Conservation (phyloP, 2,113 vertebrate species). For the Zapornia atra region DNA sequence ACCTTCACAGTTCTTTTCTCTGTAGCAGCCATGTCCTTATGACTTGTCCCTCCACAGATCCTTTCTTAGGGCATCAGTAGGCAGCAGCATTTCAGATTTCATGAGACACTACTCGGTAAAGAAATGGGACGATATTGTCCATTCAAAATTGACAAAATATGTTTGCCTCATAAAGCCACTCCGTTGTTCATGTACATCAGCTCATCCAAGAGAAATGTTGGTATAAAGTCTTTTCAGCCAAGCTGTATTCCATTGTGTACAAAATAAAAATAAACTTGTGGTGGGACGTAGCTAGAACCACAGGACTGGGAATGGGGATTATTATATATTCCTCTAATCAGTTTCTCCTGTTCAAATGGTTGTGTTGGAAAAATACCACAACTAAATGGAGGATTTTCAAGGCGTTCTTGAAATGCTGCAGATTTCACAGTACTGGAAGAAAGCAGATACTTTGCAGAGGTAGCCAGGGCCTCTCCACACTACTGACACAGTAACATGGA, state of each 20-base stretch:
- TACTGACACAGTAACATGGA: not conserved
- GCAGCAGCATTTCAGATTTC: not conserved
- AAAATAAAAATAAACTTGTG: slow-evolving; percentile 6
- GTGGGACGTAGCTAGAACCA: not conserved
- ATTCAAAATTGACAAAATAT: not conserved
- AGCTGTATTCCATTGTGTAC: not conserved
- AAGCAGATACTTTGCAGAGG: not conserved
- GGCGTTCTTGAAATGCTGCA: not conserved
- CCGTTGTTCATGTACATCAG: not conserved
- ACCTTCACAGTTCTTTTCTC: not conserved
- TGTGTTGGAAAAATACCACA: not conserved
- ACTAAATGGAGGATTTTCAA: not conserved
- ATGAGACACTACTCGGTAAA: not conserved
- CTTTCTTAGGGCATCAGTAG: not conserved
- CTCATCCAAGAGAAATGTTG: not conserved
- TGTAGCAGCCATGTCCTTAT: not conserved
- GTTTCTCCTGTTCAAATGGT: not conserved
- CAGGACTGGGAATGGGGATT: not conserved
- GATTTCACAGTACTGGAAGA: not conserved
- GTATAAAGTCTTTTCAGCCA: not conserved
- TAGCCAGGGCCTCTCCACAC: not conserved
- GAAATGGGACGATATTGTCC: not conserved
- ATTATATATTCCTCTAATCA: not conserved
- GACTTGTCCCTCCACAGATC: not conserved
- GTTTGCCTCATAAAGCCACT: not conserved